Conservation (phyloP, 2,888 invertebrate species). For the Tortricodes alternella region DNA sequence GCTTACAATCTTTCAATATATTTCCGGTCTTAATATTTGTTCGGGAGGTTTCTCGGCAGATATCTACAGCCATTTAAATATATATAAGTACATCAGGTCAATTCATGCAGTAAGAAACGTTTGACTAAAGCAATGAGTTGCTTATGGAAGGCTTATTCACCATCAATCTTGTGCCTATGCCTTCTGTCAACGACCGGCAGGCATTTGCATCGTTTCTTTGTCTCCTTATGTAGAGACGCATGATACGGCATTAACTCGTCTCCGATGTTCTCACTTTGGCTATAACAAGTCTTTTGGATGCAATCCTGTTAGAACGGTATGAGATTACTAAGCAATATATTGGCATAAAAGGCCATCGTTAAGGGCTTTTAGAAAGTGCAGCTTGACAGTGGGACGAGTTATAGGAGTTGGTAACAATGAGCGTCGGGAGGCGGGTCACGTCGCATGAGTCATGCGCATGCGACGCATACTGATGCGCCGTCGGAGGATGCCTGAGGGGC, state of each 20-base stretch:
- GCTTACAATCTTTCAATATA: too few relatives aligned
- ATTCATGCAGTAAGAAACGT: too few relatives aligned
- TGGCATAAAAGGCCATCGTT: slow-evolving; percentile 49
- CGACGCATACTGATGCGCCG: slow-evolving; percentile 65
- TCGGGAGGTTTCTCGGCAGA: too few relatives aligned
- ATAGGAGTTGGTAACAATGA: slow-evolving; percentile 40
- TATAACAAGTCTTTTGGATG: slow-evolving; percentile 10
- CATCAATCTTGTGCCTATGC: neutral
- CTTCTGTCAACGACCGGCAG: neutral
- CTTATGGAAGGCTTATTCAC: neutral
- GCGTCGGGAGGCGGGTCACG: slow-evolving; percentile 63
- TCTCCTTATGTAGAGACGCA: neutral
- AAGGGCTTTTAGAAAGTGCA: slow-evolving; percentile 36
- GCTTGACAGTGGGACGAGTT: slow-evolving; percentile 17
- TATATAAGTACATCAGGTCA: too few relatives aligned
- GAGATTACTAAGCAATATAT: slow-evolving; percentile 46
- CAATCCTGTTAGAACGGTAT: slow-evolving; percentile 32
- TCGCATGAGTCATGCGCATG: slow-evolving; percentile 55
- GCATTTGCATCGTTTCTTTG: neutral
- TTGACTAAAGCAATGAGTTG: neutral
- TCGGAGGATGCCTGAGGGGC: slow-evolving; percentile 36
- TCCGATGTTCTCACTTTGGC: neutral
- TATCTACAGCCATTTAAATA: too few relatives aligned
- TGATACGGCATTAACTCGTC: slow-evolving; percentile 1
- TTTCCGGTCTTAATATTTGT: too few relatives aligned